Base-by-base conservation (phyloP, 2,113 vertebrate genomes). In the Rana temporaria region DNA sequence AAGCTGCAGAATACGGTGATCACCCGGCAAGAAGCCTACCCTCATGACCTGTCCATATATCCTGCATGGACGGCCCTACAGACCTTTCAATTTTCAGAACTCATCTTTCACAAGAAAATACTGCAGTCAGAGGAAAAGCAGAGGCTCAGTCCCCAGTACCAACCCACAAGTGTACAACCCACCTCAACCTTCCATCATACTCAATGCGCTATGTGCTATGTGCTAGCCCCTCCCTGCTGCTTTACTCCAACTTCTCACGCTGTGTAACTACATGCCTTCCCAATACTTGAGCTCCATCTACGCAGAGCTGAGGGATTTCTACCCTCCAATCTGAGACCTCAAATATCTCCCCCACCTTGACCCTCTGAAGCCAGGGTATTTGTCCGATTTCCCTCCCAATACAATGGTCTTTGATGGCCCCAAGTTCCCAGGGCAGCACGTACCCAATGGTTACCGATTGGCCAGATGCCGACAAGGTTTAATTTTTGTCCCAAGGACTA, bases 1-100 rank as follows among this genome's bases (percentile, higher is more conserved):
- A 95, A 95, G 85, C 91, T 95, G 68, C 96, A 97, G 89, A 97
- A 97, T 88, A 96, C 96, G 0, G 95, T 95, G 0, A 88, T 96
- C 71, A 95, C 95, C 0, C 90, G 96, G 0, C 95, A 95, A 15
- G 62, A 90, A 0, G 84, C 92, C 70, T 97, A 97, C 14, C 93
- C 92, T 62, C 93, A 94, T 66, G 95, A 97, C 85, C 91, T 97
- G 48, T 5, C 95, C 95, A 2, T 97, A 94, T 59, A 94, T 97
- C 71, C 86, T 95, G 16, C 92, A 95, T 0, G 94, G 92, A 75
- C 34, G 18, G 72, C 22, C 70, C 1, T 68, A 56, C 20, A 2
- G 22, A 63, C 71, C 24, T 64, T 4, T 15, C 5, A 11, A 62
- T 6, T 62, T 20, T 11, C 62, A 19, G n/a, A n/a, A n/a, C 0